Evolutionary conservation across 2,113 vertebrate species (phyloP), one percentile per base, ranked within the genome.

Genomic region (Symphodus melops): DNA sequence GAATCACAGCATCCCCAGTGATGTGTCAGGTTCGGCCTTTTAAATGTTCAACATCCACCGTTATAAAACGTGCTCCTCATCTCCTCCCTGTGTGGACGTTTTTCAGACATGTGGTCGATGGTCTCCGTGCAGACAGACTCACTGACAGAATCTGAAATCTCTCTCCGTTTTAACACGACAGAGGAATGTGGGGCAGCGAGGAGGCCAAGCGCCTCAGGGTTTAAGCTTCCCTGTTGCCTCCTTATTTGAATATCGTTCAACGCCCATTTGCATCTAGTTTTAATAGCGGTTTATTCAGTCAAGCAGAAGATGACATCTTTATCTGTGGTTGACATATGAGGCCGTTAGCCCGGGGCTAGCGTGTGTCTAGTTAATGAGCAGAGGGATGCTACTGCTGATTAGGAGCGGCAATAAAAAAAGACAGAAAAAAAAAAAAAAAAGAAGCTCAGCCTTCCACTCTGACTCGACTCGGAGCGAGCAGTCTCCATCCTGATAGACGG

Each of bases 271-370:
- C 86, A 91, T 89, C 66, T 77, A 81, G 84, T 86, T 91, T 90
- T 90, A 91, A 92, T 84, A 87, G 89, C 60, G 64, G 73, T 87
- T 88, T 91, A 91, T 81, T 91, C 89, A 91, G 73, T 84, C 84
- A 81, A 87, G 91, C 91, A 84, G 88, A 91, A 88, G 83, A 92
- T 89, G 89, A 91, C 92, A 89, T 91, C 91, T 91, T 93, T 88
- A 92, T 93, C 88, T 87, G 85, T 75, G 79, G 77, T 72, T 89
- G 89, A 89, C 88, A 87, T 85, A 90, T 87, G 89, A 91, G 85
- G 86, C 67, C 13, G 72, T 87, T 88, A 86, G 91, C 92, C 91
- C 60, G 55, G 25, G 90, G 92, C 91, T 86, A 92, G 68, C 61
- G 66, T 84, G 81, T 88, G 88, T 88, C 90, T 91, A 83, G 85